Evolutionary conservation across 2,888 invertebrate species (phyloP).

Genomic region (Papilio gigon): DNA sequence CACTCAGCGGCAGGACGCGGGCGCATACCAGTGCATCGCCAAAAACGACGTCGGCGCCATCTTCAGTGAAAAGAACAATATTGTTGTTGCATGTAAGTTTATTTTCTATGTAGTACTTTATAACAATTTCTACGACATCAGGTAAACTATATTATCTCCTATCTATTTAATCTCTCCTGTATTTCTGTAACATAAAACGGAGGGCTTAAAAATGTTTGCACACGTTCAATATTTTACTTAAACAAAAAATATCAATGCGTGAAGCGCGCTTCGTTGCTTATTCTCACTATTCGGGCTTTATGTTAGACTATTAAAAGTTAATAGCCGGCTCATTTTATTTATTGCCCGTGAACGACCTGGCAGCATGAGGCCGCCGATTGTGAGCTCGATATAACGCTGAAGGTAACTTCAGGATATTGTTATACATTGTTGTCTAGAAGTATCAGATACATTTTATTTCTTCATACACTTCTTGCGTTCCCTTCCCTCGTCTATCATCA

Average conservation of each 20-base stretch:
- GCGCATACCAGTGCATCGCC: slow-evolving; percentile 95
- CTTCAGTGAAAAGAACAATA: slow-evolving; percentile 94
- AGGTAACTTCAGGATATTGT: neutral
- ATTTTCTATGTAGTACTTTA: neutral
- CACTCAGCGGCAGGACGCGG: slow-evolving; percentile 91
- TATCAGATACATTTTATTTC: no score
- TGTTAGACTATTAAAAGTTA: slow-evolving; percentile 26
- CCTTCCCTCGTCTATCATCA: no score
- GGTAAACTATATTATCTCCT: neutral
- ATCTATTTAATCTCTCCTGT: neutral
- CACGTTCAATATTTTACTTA: slow-evolving; percentile 4
- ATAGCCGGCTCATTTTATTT: slow-evolving; percentile 24
- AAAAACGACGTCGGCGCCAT: slow-evolving; percentile 95
- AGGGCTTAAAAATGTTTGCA: neutral
- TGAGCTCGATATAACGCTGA: slow-evolving; percentile 2
- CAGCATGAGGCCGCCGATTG: slow-evolving; percentile 1
- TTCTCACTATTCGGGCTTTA: slow-evolving; percentile 27
- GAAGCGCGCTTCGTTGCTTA: slow-evolving; percentile 19
- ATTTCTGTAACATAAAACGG: slow-evolving; percentile 4
- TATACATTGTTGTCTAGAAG: no score
- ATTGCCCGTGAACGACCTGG: slow-evolving; percentile 30
- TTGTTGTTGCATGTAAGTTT: slow-evolving; percentile 95
- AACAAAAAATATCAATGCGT: slow-evolving; percentile 16
- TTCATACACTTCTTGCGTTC: no score
- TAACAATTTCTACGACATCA: neutral